Percentiles rank a stretch among this genome's conserved stretches.
Evolutionary conservation across 2,797 vertebrate genomes (phyloP).

Genomic region (Sebastes hubbsi): DNA sequence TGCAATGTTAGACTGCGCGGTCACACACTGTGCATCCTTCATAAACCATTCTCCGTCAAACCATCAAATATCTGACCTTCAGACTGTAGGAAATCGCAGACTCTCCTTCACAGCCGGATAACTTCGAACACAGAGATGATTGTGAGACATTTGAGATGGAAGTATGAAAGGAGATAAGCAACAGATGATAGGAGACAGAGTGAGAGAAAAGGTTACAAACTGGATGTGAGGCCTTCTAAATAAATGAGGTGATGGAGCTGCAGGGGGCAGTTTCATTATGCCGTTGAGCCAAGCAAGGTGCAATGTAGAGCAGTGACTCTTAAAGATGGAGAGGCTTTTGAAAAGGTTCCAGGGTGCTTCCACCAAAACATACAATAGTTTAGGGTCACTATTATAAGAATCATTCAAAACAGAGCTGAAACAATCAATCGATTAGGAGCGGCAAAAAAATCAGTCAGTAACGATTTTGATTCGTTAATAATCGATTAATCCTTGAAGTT

Average conservation of each 20-base stretch:
- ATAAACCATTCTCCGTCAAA: not conserved
- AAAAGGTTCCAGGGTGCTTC: not conserved
- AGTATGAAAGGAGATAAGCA: conserved; percentile 1
- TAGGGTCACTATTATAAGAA: not conserved
- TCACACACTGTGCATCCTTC: not conserved
- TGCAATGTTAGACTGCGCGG: not conserved
- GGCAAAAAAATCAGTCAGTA: too few species aligned
- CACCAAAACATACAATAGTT: not conserved
- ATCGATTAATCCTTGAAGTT: not conserved
- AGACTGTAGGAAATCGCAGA: not conserved
- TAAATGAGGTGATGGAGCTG: not conserved
- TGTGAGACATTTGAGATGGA: not conserved
- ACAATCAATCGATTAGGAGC: not conserved
- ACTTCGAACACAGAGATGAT: not conserved
- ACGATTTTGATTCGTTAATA: not conserved
- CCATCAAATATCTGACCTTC: conserved; percentile 23
- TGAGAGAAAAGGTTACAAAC: not conserved
- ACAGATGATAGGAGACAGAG: not conserved
- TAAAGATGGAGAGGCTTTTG: not conserved
- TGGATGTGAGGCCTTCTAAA: conserved; percentile 5
- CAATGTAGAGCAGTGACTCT: not conserved
- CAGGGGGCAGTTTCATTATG: not conserved
- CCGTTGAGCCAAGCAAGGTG: not conserved
- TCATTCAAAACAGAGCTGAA: not conserved
- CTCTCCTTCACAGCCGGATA: not conserved